Conservation (phyloP, 1,140 invertebrate genomes). For the Teleopsis dalmanni region DNA sequence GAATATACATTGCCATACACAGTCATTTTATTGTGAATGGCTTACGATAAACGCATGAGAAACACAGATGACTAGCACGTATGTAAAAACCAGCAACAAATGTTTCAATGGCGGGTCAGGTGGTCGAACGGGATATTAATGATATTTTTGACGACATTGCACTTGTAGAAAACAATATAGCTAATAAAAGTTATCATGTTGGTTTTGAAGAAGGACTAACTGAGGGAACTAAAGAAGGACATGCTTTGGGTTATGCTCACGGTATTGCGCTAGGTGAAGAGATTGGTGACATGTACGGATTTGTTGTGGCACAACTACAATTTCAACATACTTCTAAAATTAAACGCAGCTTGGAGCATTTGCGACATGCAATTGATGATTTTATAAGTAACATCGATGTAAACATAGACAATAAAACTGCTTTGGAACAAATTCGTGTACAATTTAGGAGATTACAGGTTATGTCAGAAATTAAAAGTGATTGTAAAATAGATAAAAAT, state of each 20-base stretch:
- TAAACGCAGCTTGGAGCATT: slow-evolving; percentile 47
- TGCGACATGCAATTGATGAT: slow-evolving; percentile 52
- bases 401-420: slow-evolving; percentile 54
- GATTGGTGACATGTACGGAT: slow-evolving; percentile 52
- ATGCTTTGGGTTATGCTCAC: slow-evolving; percentile 57
- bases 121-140: slow-evolving; percentile 56
- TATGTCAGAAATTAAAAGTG: slow-evolving; percentile 48
- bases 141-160: slow-evolving; percentile 56
- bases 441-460: slow-evolving; percentile 62
- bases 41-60: no score
- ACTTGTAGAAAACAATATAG: slow-evolving; percentile 51
- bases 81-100: no score
- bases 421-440: slow-evolving; percentile 55
- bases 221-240: slow-evolving; percentile 54
- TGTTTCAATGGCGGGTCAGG: no score
- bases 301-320: slow-evolving; percentile 40
- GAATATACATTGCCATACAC: no score
- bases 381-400: slow-evolving; percentile 61
- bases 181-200: slow-evolving; percentile 52
- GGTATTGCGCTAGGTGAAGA: slow-evolving; percentile 58
- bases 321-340: slow-evolving; percentile 35
- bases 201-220: slow-evolving; percentile 49
- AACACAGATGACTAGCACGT: no score
- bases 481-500: slow-evolving; percentile 17
- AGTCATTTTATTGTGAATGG: no score